Base-by-base conservation (phyloP, 2,113 vertebrate genomes). In the Sporophila hypoxantha region DNA sequence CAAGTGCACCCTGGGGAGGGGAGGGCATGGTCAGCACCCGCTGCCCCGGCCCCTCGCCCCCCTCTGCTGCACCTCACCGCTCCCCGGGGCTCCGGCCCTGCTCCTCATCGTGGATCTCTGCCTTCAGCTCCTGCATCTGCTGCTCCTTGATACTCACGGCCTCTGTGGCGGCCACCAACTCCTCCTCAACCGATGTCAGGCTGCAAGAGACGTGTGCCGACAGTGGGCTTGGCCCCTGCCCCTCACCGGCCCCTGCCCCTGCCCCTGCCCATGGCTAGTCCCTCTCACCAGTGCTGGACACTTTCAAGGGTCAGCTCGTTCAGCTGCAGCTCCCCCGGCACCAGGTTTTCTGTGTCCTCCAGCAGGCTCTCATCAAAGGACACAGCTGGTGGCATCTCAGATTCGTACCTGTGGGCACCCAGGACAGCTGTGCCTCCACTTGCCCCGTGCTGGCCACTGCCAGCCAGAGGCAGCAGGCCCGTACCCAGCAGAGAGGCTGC, bases 301-400 rank as follows among this genome's bases (percentile, higher is more conserved):
- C 96, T 97, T 93, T 99, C 99, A 6, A 99, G 27, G 0, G 99
- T 99, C 82, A 99, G 97, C 59, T 99, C 98, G 0, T 99, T 99
- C 78, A 99, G 91, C 94, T 98, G 97, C 68, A 99, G 96, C 87
- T 99, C 97, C 19, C 96, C 97, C 0, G 98, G 93, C 5, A 76
- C 93, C 32, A 99, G 96, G 26, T 66, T 68, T 22, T 99, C 98
- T 0, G 95, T 88, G 49, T 99, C 98, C 70, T 99, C 98, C 64
- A 99, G 93, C 71, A 99, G 90, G 17, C 97, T 98, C 81, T 95
- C 95, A 4, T 99, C 99, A 66, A 99, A 99, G n/a, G 97, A 97
- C 88, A 96, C 97, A 8, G 95, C 90, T 1, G 95, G 95, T 1
- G 98, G 98, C 61, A 97, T 41, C 39, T 98, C 97, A 0, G 93